phyloP scores from a whole-genome alignment of 2,797 vertebrate genomes.

The Discoglossus pictus region DNA sequence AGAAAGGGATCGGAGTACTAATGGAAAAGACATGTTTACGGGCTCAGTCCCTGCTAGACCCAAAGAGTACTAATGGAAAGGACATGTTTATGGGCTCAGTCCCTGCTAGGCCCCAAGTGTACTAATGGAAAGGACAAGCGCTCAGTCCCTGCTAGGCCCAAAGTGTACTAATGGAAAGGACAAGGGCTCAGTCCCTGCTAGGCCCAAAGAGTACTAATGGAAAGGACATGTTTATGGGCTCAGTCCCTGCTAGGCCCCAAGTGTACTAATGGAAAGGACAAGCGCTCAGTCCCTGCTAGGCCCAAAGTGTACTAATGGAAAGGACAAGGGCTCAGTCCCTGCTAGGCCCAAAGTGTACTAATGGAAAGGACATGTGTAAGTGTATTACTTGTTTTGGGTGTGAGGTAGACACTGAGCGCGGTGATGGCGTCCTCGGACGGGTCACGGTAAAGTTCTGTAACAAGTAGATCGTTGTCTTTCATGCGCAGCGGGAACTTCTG shows the following conservation, averaged over 20 bases:
- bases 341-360: too few relatives aligned
- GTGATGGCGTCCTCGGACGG: conserved; percentile 88
- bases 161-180: not conserved
- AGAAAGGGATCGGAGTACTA: too few relatives aligned
- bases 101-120: too few relatives aligned
- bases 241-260: too few relatives aligned
- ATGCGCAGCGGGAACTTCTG: conserved; percentile 93
- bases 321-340: too few relatives aligned
- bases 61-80: not conserved
- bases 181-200: too few relatives aligned
- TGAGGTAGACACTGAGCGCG: conserved; percentile 89
- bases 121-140: not conserved
- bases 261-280: not conserved
- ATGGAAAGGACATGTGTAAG: not conserved
- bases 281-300: too few relatives aligned
- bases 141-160: too few relatives aligned
- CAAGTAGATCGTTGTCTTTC: conserved; percentile 91
- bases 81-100: too few relatives aligned
- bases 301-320: not conserved
- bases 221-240: not conserved
- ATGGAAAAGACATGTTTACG: too few relatives aligned
- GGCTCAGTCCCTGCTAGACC: too few relatives aligned
- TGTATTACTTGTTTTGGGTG: conserved; percentile 84
- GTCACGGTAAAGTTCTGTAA: conserved; percentile 89
- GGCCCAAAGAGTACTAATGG: too few relatives aligned